Evolutionary conservation across 2,888 invertebrate species (phyloP).

Genomic region (Eilema depressum): DNA sequence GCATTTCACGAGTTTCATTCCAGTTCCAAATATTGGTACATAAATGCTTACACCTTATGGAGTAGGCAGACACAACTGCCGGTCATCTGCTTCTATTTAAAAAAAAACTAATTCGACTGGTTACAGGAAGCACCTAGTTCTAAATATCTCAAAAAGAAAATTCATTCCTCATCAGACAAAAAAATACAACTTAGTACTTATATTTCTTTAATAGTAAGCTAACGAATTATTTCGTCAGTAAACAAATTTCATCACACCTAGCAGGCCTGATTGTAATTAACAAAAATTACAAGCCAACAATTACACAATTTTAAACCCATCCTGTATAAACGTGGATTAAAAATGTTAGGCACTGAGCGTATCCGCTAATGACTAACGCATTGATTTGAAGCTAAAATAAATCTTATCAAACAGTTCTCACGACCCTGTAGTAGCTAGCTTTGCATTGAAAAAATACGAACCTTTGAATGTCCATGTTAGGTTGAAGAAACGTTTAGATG

Average conservation of each 20-base stretch:
- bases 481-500: slow-evolving; percentile 61
- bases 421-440: slow-evolving; percentile 45
- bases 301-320: neutral
- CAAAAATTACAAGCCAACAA: neutral
- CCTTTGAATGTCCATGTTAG: slow-evolving; percentile 67
- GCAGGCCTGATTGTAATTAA: neutral
- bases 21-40: too few relatives aligned
- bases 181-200: too few relatives aligned
- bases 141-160: too few relatives aligned
- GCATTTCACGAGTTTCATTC: too few relatives aligned
- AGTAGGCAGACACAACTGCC: too few relatives aligned
- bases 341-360: slow-evolving; percentile 14
- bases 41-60: too few relatives aligned
- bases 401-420: slow-evolving; percentile 54
- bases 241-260: neutral
- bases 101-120: too few relatives aligned
- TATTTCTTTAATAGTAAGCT: neutral
- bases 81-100: too few relatives aligned
- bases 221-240: neutral
- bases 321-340: slow-evolving; percentile 17
- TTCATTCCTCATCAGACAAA: too few relatives aligned
- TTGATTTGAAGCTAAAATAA: slow-evolving; percentile 32
- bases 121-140: too few relatives aligned
- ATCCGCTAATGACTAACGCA: slow-evolving; percentile 19
- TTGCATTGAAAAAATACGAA: slow-evolving; percentile 43